These are phyloP conservation scores for Glandiceps talaboti DNA, from an alignment of 53 echinoderm and acorn worm genomes.

Conservation along the genomic window DNA sequence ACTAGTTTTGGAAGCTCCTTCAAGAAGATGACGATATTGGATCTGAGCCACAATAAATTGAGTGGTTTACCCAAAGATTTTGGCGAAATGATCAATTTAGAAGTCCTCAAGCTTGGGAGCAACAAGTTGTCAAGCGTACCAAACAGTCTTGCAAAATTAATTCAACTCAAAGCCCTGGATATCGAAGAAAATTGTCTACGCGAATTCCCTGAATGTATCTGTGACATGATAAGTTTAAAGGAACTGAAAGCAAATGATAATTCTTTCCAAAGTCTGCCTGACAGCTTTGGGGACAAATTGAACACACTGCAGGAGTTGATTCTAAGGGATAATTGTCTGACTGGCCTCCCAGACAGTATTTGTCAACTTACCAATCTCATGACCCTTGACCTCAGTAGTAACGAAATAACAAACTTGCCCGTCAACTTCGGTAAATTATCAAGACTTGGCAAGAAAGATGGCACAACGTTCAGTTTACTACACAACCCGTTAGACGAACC, in stretches of 20 bases:
- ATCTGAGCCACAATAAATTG: background rate
- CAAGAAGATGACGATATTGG: background rate
- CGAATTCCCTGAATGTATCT: background rate
- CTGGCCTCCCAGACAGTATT: background rate
- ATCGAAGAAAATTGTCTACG: background rate
- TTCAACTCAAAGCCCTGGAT: background rate
- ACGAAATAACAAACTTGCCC: background rate
- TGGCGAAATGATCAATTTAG: background rate
- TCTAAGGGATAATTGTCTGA: background rate
- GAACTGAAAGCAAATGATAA: background rate
- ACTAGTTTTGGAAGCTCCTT: background rate
- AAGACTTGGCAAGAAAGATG: background rate
- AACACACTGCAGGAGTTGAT: background rate
- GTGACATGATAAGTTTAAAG: background rate
- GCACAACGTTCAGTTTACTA: background rate
- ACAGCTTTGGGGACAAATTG: background rate
- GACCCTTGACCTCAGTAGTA: background rate
- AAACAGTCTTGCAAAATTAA: background rate
- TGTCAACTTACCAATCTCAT: background rate
- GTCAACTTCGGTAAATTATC: background rate
- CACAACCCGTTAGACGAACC: background rate
- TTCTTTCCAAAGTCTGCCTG: background rate
- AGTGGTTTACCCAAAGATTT: background rate
- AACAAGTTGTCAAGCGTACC: background rate
- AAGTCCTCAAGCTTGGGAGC: background rate